Base-by-base conservation (phyloP, 2,888 invertebrate genomes). In the Uropetala carovei region DNA sequence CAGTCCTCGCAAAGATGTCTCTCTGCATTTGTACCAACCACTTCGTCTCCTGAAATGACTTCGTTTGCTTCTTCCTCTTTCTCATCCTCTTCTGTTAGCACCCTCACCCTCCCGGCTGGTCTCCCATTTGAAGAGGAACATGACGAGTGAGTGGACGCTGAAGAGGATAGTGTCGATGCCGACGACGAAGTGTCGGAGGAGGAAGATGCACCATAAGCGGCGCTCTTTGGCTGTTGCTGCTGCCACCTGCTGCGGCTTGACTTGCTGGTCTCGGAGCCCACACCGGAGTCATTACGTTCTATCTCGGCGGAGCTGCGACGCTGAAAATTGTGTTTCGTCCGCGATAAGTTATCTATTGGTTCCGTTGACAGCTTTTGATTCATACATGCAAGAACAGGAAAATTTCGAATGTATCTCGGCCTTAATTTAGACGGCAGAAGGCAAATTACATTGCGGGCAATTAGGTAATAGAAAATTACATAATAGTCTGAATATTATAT, bases 201-300 rank as follows among this genome's bases (percentile, higher is more conserved):
- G 0, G 82, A 92, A 18, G 92, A 92, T n/a, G 92, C 82, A 9
- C 18, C 64, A 27, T 27, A 59, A 10, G 58, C 27, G 14, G 92
- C 92, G 0, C 86, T 85, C 16, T 91, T 85, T 57, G 92, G 94
- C 95, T 95, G 82, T 58, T 83, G 92, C 30, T 60, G 68, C 64
- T 89, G 95, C 96, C 96, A 93, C 95, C 97, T 95, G 94, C 97
- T 98, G 94, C 98, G 96, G 92, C 98, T 98, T 92, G 98, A 97
- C 95, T 98, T 98, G 94, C 98, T 98, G 11, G 98, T 98, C 95
- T 98, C 98, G 7, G 98, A 98, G 91, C 98, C 98, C 2, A 98
- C 98, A 3, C 98, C 99, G 27, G 98, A 98, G 95, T 98, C 98
- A 94, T 98, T 98, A 93, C 99, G 96, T 95, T 98, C 98, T 93